Evolutionary conservation across 2,113 vertebrate species (phyloP).

Genomic region (Boulengerochromis microlepis): DNA sequence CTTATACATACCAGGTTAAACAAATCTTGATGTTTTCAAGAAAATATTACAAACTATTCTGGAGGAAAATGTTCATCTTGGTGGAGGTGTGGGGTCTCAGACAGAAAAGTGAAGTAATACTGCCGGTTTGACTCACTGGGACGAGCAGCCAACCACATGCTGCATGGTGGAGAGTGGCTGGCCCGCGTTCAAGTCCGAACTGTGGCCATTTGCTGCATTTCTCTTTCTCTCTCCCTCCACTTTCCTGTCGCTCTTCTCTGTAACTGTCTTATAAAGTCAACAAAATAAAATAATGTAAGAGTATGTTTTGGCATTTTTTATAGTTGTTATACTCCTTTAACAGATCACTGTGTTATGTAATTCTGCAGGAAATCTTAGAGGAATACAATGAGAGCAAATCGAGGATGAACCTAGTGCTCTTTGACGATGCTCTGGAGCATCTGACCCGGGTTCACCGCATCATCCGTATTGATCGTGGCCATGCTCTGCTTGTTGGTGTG

Average conservation of each 20-base stretch:
- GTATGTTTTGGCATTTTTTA: background rate
- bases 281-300: background rate
- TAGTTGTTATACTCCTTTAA: background rate
- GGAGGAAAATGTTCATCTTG: background rate
- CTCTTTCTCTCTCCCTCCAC: background rate
- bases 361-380: constrained; percentile 86
- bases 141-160: background rate
- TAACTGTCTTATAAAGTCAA: background rate
- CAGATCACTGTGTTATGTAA: background rate
- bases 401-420: constrained; percentile 88
- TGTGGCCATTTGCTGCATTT: background rate
- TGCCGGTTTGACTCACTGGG: background rate
- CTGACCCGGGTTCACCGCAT: constrained; percentile 84
- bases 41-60: background rate
- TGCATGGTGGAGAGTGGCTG: background rate
- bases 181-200: background rate
- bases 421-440: constrained; percentile 93
- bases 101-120: background rate
- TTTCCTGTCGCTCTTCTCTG: background rate
- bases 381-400: constrained; percentile 85
- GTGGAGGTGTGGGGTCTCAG: background rate
- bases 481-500: constrained; percentile 87
- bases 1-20: background rate
- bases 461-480: constrained; percentile 84
- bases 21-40: background rate